These are phyloP conservation scores for Metridium senile DNA, from an alignment of 92 coral and sea anemone species.

Conservation along the genomic window DNA sequence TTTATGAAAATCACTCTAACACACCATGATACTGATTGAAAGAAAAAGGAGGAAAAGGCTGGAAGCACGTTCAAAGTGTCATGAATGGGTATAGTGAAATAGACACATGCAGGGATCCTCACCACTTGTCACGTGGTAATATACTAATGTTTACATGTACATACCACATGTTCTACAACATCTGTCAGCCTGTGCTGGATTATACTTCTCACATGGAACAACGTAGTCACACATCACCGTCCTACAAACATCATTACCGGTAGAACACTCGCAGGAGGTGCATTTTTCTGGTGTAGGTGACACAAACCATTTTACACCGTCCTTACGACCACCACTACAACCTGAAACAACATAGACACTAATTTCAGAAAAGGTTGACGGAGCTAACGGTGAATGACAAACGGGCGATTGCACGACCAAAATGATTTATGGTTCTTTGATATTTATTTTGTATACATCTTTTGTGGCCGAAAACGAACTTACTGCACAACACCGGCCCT, in stretches of 20 bases:
- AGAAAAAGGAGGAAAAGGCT: no score
- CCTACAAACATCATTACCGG: not conserved
- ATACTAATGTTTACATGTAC: not conserved
- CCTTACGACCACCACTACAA: not conserved
- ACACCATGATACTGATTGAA: no score
- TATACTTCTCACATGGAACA: not conserved
- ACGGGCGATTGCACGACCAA: no score
- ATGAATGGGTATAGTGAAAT: not conserved
- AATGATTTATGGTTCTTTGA: no score
- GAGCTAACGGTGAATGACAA: no score
- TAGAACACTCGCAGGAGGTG: not conserved
- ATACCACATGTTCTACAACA: constrained; percentile 5
- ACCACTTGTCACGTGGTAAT: not conserved
- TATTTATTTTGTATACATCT: no score
- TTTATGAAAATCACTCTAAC: no score
- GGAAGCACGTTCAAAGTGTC: no score
- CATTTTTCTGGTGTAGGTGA: not conserved
- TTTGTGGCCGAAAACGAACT: no score
- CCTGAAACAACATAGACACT: not conserved
- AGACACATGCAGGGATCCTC: not conserved
- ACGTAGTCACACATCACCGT: not conserved
- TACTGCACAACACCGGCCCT: no score
- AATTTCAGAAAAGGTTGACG: no score
- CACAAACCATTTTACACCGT: not conserved
- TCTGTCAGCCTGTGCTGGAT: not conserved